Percentiles rank a stretch among this genome's conserved stretches.
These are phyloP conservation scores for Neosilurus hyrtlii DNA, from an alignment of 2,797 vertebrate species.

Conservation along the genomic window DNA sequence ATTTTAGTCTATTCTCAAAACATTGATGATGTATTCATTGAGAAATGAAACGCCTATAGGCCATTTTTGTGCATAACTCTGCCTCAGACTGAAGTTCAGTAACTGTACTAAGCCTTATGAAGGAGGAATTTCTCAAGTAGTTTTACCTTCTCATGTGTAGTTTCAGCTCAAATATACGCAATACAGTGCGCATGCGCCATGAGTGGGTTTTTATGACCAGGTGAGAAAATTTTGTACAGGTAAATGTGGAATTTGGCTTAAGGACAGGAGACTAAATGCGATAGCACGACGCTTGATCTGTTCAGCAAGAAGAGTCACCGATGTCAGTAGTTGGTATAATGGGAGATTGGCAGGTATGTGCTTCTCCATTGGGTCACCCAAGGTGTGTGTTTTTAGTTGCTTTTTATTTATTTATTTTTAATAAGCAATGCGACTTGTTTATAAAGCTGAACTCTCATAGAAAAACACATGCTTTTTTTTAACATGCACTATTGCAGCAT, in stretches of 20 bases:
- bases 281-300: conserved; percentile 76
- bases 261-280: conserved; percentile 77
- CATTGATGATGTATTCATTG: too few species aligned
- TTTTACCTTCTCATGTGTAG: conserved; percentile 39
- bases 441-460: not conserved
- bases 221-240: conserved; percentile 87
- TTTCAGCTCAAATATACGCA: conserved; percentile 67
- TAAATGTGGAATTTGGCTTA: conserved; percentile 83
- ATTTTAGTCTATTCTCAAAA: too few species aligned
- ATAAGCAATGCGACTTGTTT: not conserved
- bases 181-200: conserved; percentile 86
- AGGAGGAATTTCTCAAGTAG: too few species aligned
- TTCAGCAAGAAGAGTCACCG: conserved; percentile 72
- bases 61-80: too few species aligned
- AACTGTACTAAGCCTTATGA: too few species aligned
- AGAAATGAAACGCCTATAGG: too few species aligned
- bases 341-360: conserved; percentile 95
- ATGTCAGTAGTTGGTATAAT: conserved; percentile 96
- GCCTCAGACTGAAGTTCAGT: too few species aligned
- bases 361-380: conserved; percentile 53
- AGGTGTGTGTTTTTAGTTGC: conserved; percentile 28
- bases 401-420: too few species aligned
- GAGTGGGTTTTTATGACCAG: conserved; percentile 88
- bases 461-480: not conserved
- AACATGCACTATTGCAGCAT: not conserved